Evolutionary conservation across 2,797 vertebrate genomes (phyloP), one percentile per base, ranked within the genome.

Genomic region (Tinamus major): DNA sequence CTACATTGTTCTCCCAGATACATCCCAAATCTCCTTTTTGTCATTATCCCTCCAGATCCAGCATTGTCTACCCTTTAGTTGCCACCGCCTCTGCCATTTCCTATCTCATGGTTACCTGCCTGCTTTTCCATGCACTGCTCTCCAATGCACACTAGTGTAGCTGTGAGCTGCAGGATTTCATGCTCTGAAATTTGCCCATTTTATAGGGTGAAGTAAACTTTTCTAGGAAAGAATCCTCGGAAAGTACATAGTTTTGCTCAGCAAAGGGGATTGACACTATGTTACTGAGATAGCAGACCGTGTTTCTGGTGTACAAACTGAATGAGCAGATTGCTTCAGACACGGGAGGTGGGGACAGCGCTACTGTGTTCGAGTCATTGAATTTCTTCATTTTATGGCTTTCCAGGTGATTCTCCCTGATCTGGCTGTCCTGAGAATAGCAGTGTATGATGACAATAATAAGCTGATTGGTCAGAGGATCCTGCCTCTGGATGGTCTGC

Each of bases 401-500:
- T 93, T 86, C 17, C 86, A 99, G 99, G 99, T 99, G 85, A 99
- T 99, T 93, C 97, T 99, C 39, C 99, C 99, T 2, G 99, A 99
- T 96, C 98, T 99, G 78, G 99, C 99, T 18, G 99, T 99, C 71
- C 97, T 99, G 96, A 98, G 99, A 90, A 99, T 99, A 83, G 99
- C 98, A 1, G 99, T 99, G 55, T 99, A 99, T 37, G 99, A 99
- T 41, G 99, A 99, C 98, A 99, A 99, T 97, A 99, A 99, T 94
- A 99, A 98, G 95, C 97, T 99, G 94, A 99, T 99, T 74, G 99
- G 99, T 46, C 99, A 99, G 97, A 98, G 99, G 85, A 99, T 99
- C 96, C 98, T 99, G 53, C 99, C 99, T 2, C 97, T 99, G 94
- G 99, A 99, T 48, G 99, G 99, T 56, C 98, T 99, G 74, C 99